A percentile compares a stretch with the other conserved stretches of the same genome.
Conservation (phyloP, 2,888 invertebrate species). For the Drosophila hamatofila region DNA sequence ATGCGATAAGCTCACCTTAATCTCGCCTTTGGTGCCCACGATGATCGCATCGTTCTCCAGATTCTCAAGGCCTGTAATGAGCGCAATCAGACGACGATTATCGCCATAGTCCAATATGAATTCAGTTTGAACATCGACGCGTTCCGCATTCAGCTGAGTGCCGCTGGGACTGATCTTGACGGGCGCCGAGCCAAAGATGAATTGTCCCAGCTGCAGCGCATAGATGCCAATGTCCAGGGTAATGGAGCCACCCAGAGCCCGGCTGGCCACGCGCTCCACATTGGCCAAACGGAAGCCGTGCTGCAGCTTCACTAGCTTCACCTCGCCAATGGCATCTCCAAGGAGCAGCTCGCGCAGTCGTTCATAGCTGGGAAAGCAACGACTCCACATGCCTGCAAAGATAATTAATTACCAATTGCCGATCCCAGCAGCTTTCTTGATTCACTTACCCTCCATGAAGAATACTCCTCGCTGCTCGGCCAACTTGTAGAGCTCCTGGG, state of each 20-base stretch:
- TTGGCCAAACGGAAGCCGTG: slow-evolving; percentile 61
- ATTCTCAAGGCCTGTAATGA: slow-evolving; percentile 69
- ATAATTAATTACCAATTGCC: not conserved
- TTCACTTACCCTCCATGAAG: slow-evolving; percentile 90
- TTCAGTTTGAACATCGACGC: slow-evolving; percentile 87
- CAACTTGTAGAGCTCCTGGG: slow-evolving; percentile 88
- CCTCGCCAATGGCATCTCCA: slow-evolving; percentile 89
- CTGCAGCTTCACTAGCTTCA: slow-evolving; percentile 86
- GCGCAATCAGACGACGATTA: slow-evolving; percentile 75
- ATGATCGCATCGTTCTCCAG: slow-evolving; percentile 82
- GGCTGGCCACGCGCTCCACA: slow-evolving; percentile 84
- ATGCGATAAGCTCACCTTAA: slow-evolving; percentile 74
- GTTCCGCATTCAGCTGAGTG: slow-evolving; percentile 88
- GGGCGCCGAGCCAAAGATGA: slow-evolving; percentile 90
- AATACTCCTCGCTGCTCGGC: slow-evolving; percentile 91
- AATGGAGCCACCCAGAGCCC: slow-evolving; percentile 91
- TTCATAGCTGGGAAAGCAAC: slow-evolving; percentile 92
- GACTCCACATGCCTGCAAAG: slow-evolving; percentile 90
- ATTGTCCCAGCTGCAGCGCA: slow-evolving; percentile 89
- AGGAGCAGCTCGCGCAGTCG: slow-evolving; percentile 89
- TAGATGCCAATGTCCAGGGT: slow-evolving; percentile 92
- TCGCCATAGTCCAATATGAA: slow-evolving; percentile 80
- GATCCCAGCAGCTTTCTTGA: fast-evolving
- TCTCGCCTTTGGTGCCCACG: slow-evolving; percentile 83
- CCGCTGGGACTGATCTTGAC: slow-evolving; percentile 89